These are phyloP conservation scores for Erpobdella octoculata DNA, from an alignment of 2,888 invertebrate species.

Conservation along the genomic window DNA sequence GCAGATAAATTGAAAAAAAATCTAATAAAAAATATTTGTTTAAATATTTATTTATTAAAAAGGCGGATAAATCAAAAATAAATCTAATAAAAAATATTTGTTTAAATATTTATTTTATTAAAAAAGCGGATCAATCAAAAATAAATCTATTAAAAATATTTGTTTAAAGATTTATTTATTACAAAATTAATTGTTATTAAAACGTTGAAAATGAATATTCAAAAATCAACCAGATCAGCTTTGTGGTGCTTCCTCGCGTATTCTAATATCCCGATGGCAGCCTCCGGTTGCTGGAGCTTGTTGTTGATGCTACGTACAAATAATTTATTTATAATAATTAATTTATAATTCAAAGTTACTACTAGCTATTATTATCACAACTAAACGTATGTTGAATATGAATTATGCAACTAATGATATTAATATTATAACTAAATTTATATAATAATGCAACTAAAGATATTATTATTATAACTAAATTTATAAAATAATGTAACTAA, in stretches of 20 bases:
- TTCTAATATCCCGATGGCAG: conserved; percentile 81
- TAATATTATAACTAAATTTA: too few relatives aligned
- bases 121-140: background rate
- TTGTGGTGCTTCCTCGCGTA: conserved; percentile 68
- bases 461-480: too few relatives aligned
- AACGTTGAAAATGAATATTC: background rate
- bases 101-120: background rate
- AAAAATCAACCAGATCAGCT: conserved; percentile 44
- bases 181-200: too few relatives aligned
- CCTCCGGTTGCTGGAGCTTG: conserved; percentile 94
- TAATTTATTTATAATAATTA: too few relatives aligned
- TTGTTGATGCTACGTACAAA: conserved; percentile 74
- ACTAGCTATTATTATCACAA: too few relatives aligned
- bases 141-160: background rate
- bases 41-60: background rate
- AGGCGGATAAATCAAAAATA: background rate
- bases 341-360: too few relatives aligned
- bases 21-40: background rate
- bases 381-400: too few relatives aligned
- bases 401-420: too few relatives aligned
- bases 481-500: too few relatives aligned
- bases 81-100: background rate
- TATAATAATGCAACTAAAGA: too few relatives aligned
- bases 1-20: background rate
- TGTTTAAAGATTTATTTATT: background rate